Percentiles rank a stretch among this genome's conserved stretches.
phyloP scores from a whole-genome alignment of 2,113 vertebrate species.

The Labeo catla region DNA sequence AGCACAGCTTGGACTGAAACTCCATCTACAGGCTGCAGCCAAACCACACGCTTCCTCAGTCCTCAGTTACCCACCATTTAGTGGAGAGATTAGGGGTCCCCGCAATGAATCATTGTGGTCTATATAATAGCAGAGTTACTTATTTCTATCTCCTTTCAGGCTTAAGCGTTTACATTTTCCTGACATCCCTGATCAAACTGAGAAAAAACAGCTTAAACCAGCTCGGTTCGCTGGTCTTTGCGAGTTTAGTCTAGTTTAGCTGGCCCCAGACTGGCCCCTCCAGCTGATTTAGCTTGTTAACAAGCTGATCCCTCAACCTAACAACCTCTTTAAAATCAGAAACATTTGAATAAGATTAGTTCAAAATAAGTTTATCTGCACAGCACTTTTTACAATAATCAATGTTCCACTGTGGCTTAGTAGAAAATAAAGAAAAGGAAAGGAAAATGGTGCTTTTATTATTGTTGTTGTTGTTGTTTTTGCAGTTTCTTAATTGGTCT shows the following conservation, averaged over 20 bases:
- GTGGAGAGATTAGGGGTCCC: constrained; percentile 55
- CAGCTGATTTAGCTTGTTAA: neutral
- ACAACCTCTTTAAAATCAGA: neutral
- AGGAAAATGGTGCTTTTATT: too few relatives aligned
- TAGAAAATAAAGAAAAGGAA: too few relatives aligned
- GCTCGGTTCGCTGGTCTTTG: neutral
- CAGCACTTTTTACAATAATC: neutral
- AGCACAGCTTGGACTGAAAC: constrained; percentile 47
- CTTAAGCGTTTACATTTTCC: constrained; percentile 37
- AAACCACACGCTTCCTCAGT: constrained; percentile 60
- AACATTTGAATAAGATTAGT: neutral
- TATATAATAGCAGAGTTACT: constrained; percentile 50
- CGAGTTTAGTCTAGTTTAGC: neutral
- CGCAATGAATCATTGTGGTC: constrained; percentile 51
- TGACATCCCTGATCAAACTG: constrained; percentile 8
- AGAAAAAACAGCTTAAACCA: neutral
- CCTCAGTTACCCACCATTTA: constrained; percentile 56
- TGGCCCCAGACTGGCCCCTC: neutral
- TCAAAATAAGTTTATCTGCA: neutral
- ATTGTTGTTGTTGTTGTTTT: too few relatives aligned
- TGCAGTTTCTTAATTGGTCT: too few relatives aligned
- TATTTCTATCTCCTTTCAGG: constrained; percentile 46
- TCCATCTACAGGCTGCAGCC: constrained; percentile 49
- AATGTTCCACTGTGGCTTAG: neutral
- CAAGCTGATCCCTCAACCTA: neutral